Evolutionary conservation across 2,113 vertebrate species (phyloP).

Genomic region (Brachyhypopomus gauderio): DNA sequence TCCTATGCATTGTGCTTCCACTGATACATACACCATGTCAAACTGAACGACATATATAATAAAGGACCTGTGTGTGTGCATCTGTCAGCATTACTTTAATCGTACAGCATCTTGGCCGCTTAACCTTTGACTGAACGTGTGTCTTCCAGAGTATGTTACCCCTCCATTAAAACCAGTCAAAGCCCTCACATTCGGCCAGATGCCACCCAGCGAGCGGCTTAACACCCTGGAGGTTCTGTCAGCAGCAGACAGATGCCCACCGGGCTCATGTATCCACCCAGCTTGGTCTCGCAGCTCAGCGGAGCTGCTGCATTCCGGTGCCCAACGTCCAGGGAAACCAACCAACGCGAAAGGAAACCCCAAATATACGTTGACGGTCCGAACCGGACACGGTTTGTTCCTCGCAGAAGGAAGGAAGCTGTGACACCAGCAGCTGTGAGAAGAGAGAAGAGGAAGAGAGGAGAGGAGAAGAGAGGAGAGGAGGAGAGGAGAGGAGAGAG

Average conservation of each 20-base stretch:
- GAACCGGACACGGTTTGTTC: neutral
- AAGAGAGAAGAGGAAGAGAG: constrained; percentile 30
- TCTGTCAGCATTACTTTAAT: constrained; percentile 32
- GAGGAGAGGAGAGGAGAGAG: constrained; percentile 7
- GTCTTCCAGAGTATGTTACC: constrained; percentile 48
- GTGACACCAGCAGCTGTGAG: constrained; percentile 72
- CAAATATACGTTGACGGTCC: neutral
- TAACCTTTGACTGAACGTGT: constrained; percentile 68
- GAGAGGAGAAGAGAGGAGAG: constrained; percentile 38
- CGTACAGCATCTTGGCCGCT: constrained; percentile 56
- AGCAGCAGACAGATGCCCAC: constrained; percentile 70
- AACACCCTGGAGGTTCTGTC: constrained; percentile 68
- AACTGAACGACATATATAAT: neutral
- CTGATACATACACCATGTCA: neutral
- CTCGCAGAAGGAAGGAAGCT: constrained; percentile 70
- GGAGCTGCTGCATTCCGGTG: too few species aligned
- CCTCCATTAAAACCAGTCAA: constrained; percentile 62
- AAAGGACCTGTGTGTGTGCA: constrained; percentile 20
- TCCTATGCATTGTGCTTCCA: neutral
- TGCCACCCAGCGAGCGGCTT: constrained; percentile 68
- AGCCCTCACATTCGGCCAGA: constrained; percentile 61
- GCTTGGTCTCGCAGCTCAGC: constrained; percentile 45
- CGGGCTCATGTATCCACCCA: constrained; percentile 66
- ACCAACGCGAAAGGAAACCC: neutral
- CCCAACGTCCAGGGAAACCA: constrained; percentile 23